These are phyloP conservation scores for Holacanthus passer DNA, from an alignment of 2,113 vertebrate species.

Conservation along the genomic window DNA sequence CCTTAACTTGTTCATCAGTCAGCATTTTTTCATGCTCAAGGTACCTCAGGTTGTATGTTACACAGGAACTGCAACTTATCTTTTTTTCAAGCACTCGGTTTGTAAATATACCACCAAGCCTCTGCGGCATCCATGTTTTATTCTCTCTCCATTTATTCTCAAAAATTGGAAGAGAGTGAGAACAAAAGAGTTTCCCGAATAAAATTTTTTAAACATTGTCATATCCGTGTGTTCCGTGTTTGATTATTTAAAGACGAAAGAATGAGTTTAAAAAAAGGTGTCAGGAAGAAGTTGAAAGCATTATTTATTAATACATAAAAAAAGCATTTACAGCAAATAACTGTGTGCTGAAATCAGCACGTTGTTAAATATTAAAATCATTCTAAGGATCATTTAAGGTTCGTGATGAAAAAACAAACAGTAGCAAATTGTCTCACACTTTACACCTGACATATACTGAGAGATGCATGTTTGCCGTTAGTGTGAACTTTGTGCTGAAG, in stretches of 20 bases:
- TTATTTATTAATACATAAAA: constrained; percentile 77
- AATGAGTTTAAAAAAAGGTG: not conserved
- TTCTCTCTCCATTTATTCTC: no score
- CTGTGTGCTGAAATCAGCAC: constrained; percentile 50
- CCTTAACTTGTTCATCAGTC: not conserved
- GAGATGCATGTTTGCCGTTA: not conserved
- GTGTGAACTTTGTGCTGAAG: constrained; percentile 35
- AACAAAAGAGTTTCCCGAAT: constrained; percentile 47
- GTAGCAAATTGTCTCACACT: constrained; percentile 9
- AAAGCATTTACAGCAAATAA: constrained; percentile 70
- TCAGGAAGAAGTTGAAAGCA: constrained; percentile 36
- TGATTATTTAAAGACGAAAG: not conserved
- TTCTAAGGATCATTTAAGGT: constrained; percentile 47
- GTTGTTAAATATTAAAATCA: constrained; percentile 58
- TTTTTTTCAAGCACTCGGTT: not conserved
- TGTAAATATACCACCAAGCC: constrained; percentile 6
- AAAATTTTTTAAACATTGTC: constrained; percentile 14
- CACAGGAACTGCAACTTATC: constrained; percentile 2
- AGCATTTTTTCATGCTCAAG: not conserved
- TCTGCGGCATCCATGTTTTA: constrained; percentile 10
- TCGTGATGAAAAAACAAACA: constrained; percentile 21
- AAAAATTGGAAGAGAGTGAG: no score
- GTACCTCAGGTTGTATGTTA: constrained; percentile 8
- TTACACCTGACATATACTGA: not conserved
- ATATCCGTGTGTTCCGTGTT: not conserved